Percentiles rank a stretch among this genome's conserved stretches.
phyloP scores from a whole-genome alignment of 2,113 vertebrate species.

The Aspidoscelis tigris region DNA sequence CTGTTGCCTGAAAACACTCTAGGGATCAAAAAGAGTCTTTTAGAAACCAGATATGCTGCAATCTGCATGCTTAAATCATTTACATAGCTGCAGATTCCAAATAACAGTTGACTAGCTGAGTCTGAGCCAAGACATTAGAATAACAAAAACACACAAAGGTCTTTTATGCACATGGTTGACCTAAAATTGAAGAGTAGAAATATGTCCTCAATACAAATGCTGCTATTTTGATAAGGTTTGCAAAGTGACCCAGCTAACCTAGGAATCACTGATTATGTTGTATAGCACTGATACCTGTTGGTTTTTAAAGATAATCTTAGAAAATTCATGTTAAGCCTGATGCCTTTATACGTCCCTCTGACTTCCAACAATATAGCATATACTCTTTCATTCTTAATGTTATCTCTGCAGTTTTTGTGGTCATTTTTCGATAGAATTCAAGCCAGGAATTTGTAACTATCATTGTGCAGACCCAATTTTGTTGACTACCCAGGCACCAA shows the following conservation, averaged over 20 bases:
- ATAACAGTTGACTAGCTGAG: conserved; percentile 6
- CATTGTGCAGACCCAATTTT: too few relatives aligned
- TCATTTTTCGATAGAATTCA: neutral
- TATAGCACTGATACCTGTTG: too few relatives aligned
- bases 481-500: too few relatives aligned
- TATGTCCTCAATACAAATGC: too few relatives aligned
- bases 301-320: too few relatives aligned
- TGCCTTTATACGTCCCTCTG: neutral
- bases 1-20: neutral
- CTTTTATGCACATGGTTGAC: neutral
- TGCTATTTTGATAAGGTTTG: neutral
- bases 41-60: neutral
- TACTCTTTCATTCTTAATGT: neutral
- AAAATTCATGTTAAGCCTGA: neutral
- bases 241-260: neutral
- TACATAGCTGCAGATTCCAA: conserved; percentile 20
- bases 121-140: neutral
- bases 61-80: conserved; percentile 25
- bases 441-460: too few relatives aligned
- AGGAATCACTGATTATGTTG: too few relatives aligned
- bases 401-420: neutral
- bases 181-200: neutral
- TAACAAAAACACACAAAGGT: conserved; percentile 1
- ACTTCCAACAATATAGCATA: neutral
- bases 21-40: neutral